Evolutionary conservation across 2,888 invertebrate species (phyloP).

Genomic region (Tipula unca): DNA sequence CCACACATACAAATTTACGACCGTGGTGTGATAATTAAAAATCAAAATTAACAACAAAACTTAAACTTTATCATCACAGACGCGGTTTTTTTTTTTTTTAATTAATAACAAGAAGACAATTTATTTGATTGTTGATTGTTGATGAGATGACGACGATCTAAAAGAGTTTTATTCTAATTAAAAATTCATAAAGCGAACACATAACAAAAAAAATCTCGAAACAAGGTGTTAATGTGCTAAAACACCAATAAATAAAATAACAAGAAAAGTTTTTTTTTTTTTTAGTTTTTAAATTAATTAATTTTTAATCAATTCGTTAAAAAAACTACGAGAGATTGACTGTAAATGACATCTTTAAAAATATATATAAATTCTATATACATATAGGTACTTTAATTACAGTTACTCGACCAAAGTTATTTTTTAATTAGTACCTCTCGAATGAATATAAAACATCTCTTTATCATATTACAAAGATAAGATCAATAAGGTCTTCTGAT

Average conservation of each 20-base stretch:
- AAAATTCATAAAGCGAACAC: background rate
- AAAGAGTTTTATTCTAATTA: background rate
- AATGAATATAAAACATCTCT: background rate
- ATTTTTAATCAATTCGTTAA: background rate
- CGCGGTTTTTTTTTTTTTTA: too few relatives aligned
- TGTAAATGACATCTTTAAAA: background rate
- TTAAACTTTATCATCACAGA: background rate
- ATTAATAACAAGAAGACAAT: background rate
- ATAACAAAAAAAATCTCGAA: background rate
- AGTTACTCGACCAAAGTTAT: background rate
- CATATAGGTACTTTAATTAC: background rate
- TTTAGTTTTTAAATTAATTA: background rate
- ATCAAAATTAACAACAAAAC: background rate
- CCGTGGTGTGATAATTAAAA: background rate
- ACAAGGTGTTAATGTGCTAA: slow-evolving; percentile 14
- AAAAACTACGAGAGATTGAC: background rate
- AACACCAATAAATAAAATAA: background rate
- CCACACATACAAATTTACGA: background rate
- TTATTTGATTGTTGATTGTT: background rate
- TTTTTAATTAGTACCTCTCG: background rate
- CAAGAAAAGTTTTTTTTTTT: background rate
- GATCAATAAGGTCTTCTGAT: background rate
- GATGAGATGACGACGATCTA: background rate
- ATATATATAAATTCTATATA: background rate
- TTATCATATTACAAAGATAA: background rate